Conservation (phyloP, 2,113 vertebrate species). For the Hippocampus mohnikei region DNA sequence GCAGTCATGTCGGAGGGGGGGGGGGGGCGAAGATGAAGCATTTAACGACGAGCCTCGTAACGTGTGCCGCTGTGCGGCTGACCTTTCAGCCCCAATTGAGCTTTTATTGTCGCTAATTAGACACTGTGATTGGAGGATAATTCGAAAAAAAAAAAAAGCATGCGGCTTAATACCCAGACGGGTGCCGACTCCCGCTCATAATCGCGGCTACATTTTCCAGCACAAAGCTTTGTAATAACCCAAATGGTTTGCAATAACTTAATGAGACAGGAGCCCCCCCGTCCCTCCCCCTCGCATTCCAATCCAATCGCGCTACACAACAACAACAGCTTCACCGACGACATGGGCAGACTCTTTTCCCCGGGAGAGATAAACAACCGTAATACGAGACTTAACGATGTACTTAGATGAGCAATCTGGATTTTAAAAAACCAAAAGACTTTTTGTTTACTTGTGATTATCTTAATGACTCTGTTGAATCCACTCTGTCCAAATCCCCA, state of each 20-base stretch:
- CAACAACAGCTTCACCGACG: neutral
- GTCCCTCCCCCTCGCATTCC: neutral
- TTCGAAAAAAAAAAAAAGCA: conserved; percentile 29
- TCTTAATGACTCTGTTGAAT: neutral
- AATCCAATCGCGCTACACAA: neutral
- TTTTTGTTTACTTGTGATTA: neutral
- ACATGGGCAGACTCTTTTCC: neutral
- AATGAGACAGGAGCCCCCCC: neutral
- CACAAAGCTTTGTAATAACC: neutral
- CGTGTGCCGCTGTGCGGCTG: neutral
- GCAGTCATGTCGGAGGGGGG: neutral
- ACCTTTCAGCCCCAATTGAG: conserved; percentile 21
- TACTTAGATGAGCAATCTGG: neutral
- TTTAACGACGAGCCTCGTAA: neutral
- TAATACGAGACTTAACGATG: neutral
- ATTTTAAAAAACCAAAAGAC: neutral
- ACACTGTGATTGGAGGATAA: conserved; percentile 29
- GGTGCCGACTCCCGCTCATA: neutral
- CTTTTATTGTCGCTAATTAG: conserved; percentile 31
- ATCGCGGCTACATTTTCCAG: neutral
- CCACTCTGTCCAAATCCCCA: neutral
- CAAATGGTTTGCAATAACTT: conserved; percentile 8
- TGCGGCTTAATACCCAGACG: conserved; percentile 17
- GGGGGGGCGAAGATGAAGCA: neutral
- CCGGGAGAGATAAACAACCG: neutral